Base-by-base conservation (phyloP, 2,797 vertebrate genomes). In the Phaenicophaeus curvirostris region DNA sequence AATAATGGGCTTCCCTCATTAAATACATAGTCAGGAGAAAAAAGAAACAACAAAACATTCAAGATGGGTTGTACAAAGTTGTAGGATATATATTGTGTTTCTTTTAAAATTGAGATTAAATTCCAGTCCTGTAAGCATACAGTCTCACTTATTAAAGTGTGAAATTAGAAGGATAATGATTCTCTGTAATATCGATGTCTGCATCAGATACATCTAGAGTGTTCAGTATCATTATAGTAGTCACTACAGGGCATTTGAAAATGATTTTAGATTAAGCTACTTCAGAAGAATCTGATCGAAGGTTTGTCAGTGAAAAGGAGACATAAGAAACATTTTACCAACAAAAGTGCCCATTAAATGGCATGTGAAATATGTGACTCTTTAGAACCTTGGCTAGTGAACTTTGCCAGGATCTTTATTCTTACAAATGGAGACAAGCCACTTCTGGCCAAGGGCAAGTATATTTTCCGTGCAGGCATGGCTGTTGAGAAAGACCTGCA, bases 1-100 rank as follows among this genome's bases (percentile, higher is more conserved):
- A 97, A 96, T 96, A 96, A 96, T 95, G 76, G 95, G 83, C 75
- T 92, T 85, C 46, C 58, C 57, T 15, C 33, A 50, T 93, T 95
- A 94, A 96, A 94, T 89, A 90, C 91, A 83, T 46, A 54, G 68
- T 72, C 79, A 67, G 66, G 59, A 94, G 91, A 94, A 94, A 94
- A 94, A 96, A 87, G 55, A 79, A 79, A 53, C 51, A 91, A 73
- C 71, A 76, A 84, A 69, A 90, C 72, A 84, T 31, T 68, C 46
- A 46, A 82, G 39, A 82, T 63, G 7, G 23, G 17, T 93, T 94
- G 87, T 67, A 68, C 25, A 57, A 63, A 72, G 80, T n/a, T 84
- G 37, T 41, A 65, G 89, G 61, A 74, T 16, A 87, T 8, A 51
- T 44, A 24, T 5, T 67, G 42, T 1, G 6, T 71, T 80, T 30